These are phyloP conservation scores for Champsocephalus esox DNA, from an alignment of 2,797 vertebrate genomes.

Conservation along the genomic window DNA sequence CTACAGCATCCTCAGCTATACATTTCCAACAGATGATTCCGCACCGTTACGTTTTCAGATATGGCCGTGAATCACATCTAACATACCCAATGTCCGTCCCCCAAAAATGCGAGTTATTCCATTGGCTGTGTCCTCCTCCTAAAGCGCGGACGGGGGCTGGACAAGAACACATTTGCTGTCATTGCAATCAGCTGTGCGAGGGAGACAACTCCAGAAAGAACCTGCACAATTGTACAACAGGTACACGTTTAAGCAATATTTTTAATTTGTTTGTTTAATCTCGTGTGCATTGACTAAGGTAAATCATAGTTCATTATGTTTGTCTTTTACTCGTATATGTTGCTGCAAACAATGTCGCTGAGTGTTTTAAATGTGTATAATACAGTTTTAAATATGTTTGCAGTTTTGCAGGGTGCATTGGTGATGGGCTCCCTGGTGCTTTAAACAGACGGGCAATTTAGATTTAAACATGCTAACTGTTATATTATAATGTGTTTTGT, in stretches of 20 bases:
- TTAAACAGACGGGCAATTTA: neutral
- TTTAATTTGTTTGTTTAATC: neutral
- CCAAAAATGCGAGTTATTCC: neutral
- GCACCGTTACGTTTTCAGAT: rapidly evolving
- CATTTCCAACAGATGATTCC: neutral
- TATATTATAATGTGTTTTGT: neutral
- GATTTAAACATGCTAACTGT: neutral
- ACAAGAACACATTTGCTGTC: neutral
- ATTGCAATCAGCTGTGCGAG: constrained; percentile 64
- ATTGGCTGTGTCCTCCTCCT: constrained; percentile 40
- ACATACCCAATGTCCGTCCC: neutral
- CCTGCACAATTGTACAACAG: constrained; percentile 3
- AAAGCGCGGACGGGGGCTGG: neutral
- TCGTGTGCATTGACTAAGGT: neutral
- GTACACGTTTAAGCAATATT: neutral
- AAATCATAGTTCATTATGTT: neutral
- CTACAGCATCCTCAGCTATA: rapidly evolving
- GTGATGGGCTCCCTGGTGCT: no score
- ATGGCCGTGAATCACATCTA: neutral
- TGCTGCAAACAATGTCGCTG: neutral
- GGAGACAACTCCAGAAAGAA: neutral
- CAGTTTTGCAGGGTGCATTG: neutral
- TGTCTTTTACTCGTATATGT: neutral
- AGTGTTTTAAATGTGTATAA: neutral
- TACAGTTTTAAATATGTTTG: no score